Base-by-base conservation (phyloP, 2,888 invertebrate genomes). In the Dryocosmus kuriphilus region DNA sequence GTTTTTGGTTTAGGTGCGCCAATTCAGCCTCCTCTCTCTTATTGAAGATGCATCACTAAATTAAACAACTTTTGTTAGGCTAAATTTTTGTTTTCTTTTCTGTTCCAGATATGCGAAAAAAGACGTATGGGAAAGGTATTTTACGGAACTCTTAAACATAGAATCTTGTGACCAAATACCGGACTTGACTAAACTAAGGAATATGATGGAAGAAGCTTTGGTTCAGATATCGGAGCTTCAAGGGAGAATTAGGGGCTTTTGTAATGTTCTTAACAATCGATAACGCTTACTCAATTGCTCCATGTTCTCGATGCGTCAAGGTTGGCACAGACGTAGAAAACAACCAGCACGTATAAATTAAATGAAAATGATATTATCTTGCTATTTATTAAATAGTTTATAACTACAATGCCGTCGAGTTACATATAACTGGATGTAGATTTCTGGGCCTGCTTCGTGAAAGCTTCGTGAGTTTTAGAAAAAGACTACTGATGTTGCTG, bases 141-240 rank as follows among this genome's bases (percentile, higher is more conserved):
- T 98, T 90, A 94, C 95, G 57, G 94, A 94, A 46, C 92, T 98
- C 81, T 92, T 98, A 77, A 98, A 98, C 92, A 94, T 97, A 78
- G 95, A 95, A 30, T 95, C 95, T 79, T 97, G 97, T 89, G 94
- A 94, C 77, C 93, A 94, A 80, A 93, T 96, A 91, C 97, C 97
- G 0, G 95, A 96, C 89, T 92, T 97, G 84, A 90, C 93, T 88
- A 93, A 93, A 86, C 92, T 94, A 84, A 88, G 91, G 24, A 90
- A 88, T 24, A 81, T 88, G 75, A 89, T 91, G 89, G 91, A 91
- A 30, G 91, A 90, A 80, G 86, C 87, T 9, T 78, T 90, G 77
- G 86, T 89, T 24, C 88, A 89, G 76, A 86, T 89, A 71, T 78
- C 88, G 9, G 90, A 88, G 55, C 77, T 84, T 27, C 88, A 88